A percentile compares a stretch with the other conserved stretches of the same genome.
Evolutionary conservation across 1,140 invertebrate species (phyloP).

Genomic region (Phthorimaea operculella): DNA sequence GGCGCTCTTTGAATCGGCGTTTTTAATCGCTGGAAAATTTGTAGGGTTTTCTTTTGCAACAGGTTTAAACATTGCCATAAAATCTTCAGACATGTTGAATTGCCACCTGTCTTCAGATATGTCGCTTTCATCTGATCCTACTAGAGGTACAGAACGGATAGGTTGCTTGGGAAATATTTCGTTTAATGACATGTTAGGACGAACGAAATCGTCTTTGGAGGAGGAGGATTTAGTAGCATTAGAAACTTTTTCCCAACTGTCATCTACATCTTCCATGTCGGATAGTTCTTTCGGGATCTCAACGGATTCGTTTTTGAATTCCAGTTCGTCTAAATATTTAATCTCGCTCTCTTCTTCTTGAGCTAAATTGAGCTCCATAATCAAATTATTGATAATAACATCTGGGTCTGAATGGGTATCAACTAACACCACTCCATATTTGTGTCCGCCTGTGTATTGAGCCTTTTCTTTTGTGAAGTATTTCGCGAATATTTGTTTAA

Average conservation of each 20-base stretch:
- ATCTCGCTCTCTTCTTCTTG: conserved; percentile 32
- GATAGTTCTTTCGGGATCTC: background rate
- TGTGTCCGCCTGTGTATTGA: conserved; percentile 43
- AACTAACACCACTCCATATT: conserved; percentile 49
- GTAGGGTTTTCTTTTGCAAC: background rate
- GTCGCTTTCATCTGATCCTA: conserved; percentile 25
- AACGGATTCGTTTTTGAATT: conserved; percentile 2
- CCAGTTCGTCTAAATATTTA: conserved; percentile 28
- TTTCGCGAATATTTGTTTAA: conserved; percentile 49
- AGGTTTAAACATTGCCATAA: conserved; percentile 17
- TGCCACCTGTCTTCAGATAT: conserved; percentile 34
- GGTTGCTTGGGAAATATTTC: conserved; percentile 7
- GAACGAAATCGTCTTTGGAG: background rate
- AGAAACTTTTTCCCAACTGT: conserved; percentile 2
- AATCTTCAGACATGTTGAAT: conserved; percentile 21
- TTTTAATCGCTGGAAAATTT: conserved; percentile 13
- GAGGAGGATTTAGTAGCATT: background rate
- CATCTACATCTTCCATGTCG: conserved; percentile 16
- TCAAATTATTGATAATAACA: conserved; percentile 41
- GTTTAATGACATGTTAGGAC: background rate
- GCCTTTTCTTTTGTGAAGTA: conserved; percentile 47
- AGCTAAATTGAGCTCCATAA: conserved; percentile 49
- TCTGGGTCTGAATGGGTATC: conserved; percentile 43
- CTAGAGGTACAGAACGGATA: conserved; percentile 10
- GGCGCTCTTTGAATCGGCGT: background rate